These are phyloP conservation scores for Rhabdomys pumilio DNA, from an alignment of 2,797 vertebrate genomes.

Conservation along the genomic window DNA sequence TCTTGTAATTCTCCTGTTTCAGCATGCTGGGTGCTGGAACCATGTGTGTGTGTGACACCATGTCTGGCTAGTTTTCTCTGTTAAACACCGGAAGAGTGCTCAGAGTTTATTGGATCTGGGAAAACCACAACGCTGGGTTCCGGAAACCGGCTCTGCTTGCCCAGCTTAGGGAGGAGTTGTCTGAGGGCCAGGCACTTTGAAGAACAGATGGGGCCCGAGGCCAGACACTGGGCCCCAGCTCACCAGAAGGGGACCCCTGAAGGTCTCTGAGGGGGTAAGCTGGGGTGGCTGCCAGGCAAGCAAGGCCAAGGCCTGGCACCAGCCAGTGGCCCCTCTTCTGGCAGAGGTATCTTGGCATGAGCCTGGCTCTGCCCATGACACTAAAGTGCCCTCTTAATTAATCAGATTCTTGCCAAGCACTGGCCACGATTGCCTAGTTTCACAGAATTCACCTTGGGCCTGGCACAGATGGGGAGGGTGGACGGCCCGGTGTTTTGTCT, in stretches of 20 bases:
- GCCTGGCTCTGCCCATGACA: constrained; percentile 62
- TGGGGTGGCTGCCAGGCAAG: not conserved
- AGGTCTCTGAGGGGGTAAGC: not conserved
- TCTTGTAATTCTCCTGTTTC: not conserved
- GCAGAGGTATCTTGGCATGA: constrained; percentile 76
- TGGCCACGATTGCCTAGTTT: not conserved
- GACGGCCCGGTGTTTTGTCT: not conserved
- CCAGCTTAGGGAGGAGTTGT: not conserved
- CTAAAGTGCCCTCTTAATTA: constrained; percentile 85
- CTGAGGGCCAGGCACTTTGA: not conserved
- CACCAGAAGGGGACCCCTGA: accelerated
- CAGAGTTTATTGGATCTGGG: too few relatives aligned
- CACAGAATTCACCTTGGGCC: not conserved
- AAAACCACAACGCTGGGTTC: not conserved
- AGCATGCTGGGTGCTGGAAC: not conserved
- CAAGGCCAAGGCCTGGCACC: constrained; percentile 20
- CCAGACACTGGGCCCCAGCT: not conserved
- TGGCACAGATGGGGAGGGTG: not conserved
- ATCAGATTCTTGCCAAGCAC: constrained; percentile 62
- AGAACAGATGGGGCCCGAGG: not conserved
- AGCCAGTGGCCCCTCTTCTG: constrained; percentile 45
- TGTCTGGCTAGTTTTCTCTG: not conserved
- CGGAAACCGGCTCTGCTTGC: accelerated
- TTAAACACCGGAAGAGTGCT: not conserved
- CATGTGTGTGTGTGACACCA: not conserved